Evolutionary conservation across 2,888 invertebrate species (phyloP).

Genomic region (Mesorhabditis sp.): DNA sequence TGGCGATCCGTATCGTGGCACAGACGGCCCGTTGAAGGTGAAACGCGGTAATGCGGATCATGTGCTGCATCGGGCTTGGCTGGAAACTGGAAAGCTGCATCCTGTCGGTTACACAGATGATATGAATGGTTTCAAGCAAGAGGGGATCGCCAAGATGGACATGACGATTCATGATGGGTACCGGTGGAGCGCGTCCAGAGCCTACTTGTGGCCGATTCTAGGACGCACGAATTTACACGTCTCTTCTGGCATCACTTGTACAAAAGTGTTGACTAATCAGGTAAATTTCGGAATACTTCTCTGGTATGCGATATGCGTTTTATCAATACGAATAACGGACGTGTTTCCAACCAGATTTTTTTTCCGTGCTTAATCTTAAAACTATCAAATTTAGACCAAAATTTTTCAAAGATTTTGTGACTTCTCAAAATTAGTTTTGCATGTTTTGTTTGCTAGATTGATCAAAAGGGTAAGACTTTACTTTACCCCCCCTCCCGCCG

Average conservation of each 20-base stretch:
- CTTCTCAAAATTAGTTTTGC: too few species aligned
- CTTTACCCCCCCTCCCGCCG: too few species aligned
- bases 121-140: constrained; percentile 63
- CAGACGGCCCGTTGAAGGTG: constrained; percentile 61
- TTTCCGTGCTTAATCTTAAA: too few species aligned
- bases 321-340: too few species aligned
- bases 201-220: constrained; percentile 65
- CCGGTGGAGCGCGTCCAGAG: constrained; percentile 70
- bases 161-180: constrained; percentile 59
- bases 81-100: constrained; percentile 33
- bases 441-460: too few species aligned
- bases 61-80: constrained; percentile 58
- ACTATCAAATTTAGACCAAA: too few species aligned
- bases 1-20: constrained; percentile 60
- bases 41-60: constrained; percentile 60
- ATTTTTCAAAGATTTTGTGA: too few species aligned
- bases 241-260: constrained; percentile 48
- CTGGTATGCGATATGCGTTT: too few species aligned
- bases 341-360: too few species aligned
- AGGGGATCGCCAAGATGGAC: constrained; percentile 63
- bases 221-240: constrained; percentile 47
- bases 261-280: constrained; percentile 27
- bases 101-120: constrained; percentile 61
- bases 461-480: too few species aligned
- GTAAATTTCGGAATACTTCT: neutral